Conservation (phyloP, 92 coral and sea anemone species). For the Hydrozoanthus gracilis region DNA sequence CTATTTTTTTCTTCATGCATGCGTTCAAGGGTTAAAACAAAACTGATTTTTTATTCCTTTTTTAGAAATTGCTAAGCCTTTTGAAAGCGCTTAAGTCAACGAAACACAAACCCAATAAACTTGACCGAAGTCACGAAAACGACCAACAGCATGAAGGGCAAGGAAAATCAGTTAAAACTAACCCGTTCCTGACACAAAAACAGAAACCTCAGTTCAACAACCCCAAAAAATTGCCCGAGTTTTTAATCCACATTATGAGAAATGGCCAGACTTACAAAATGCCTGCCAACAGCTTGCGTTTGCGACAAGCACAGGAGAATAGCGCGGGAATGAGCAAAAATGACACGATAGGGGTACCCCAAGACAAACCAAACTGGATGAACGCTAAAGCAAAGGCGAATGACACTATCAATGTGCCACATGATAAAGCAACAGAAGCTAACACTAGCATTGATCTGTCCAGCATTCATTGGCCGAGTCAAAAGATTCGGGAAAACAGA, state of each 20-base stretch:
- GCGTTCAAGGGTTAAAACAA: too few species aligned
- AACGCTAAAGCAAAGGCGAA: neutral
- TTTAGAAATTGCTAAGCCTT: neutral
- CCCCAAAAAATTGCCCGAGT: neutral
- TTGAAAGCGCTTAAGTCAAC: slow-evolving; percentile 12
- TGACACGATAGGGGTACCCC: slow-evolving; percentile 38
- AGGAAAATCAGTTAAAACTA: neutral
- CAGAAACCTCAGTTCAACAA: neutral
- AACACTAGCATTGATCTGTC: neutral
- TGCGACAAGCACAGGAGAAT: neutral
- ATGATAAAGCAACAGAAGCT: neutral
- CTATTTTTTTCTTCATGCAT: too few species aligned
- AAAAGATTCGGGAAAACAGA: neutral
- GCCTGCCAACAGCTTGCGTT: neutral
- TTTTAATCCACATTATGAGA: neutral
- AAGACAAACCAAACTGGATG: neutral
- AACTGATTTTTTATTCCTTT: neutral
- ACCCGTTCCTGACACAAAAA: neutral
- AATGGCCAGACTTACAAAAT: neutral
- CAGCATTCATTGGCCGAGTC: neutral
- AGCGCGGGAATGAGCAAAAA: neutral
- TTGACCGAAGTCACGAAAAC: neutral
- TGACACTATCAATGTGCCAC: slow-evolving; percentile 21
- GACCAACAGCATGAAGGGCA: neutral
- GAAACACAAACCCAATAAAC: neutral